Evolutionary conservation across 35 echinoderm and acorn worm genomes (phyloP), one percentile per base, ranked within the genome.

Genomic region (Apostichopus japonicus): DNA sequence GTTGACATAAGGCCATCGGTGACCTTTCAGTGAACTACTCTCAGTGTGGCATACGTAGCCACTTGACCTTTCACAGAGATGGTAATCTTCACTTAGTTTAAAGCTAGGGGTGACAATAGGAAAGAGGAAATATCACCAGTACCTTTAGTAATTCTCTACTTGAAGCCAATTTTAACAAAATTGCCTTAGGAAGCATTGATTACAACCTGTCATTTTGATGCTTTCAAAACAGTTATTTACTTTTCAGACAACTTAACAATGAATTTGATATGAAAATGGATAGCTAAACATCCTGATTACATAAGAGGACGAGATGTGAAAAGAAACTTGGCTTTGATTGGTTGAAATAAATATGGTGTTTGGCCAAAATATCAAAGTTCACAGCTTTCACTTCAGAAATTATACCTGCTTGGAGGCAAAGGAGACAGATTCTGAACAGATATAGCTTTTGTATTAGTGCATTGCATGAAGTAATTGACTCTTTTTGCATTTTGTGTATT

Each of bases 321-420:
- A 7, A 23, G 17, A 75, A 19, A 75, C 6, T n/a, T 75, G 71
- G 16, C 71, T 19, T 75, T 19, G 71, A 75, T 75, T 75, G 15
- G 71, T 1, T 19, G 16, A n/a, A 19, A 75, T 11, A 61, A 13
- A 13, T 10, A 10, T 61, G 57, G 1, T 61, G 7, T 75, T 19
- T 75, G 17, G 71, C 15, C 16, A 75, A 75, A 75, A 75, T 75
- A 75, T n/a, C 71, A 75, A 75, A 75, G 71, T 75, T 75, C 71
- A 75, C 17, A 6, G 17, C 3, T 67, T 23, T 75, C 71, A 6
- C 6, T 75, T 19, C 71, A 75, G 71, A 23, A 75, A 0, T 19
- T 14, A n/a, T 44, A 44, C 33, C 33, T 44, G 33, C 33, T 44
- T 44, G 33, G 4, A 44, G 33, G 33, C 33, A 44, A 44, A 44